A percentile compares a stretch with the other conserved stretches of the same genome.
phyloP scores from a whole-genome alignment of 2,113 vertebrate species.

The Myrmophylax atrothorax region DNA sequence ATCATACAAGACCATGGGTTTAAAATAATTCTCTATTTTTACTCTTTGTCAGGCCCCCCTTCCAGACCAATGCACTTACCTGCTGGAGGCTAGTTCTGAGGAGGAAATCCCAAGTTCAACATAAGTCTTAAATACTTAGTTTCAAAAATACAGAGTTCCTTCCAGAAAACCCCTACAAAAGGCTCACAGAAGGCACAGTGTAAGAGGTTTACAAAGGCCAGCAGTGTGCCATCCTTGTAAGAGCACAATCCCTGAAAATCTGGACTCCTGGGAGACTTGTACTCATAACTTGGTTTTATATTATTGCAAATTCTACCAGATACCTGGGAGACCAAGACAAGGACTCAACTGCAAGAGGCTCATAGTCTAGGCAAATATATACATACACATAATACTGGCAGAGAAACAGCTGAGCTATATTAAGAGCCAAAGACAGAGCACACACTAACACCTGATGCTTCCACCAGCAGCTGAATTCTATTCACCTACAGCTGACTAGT shows the following conservation, averaged over 20 bases:
- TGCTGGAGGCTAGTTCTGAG: background rate
- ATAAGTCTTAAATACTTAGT: background rate
- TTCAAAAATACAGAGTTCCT: background rate
- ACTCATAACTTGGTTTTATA: background rate
- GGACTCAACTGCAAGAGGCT: background rate
- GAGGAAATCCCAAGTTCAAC: background rate
- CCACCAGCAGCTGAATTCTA: background rate
- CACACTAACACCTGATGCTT: background rate
- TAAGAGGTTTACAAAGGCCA: background rate
- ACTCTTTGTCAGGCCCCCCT: background rate
- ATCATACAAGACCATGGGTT: background rate
- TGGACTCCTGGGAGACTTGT: background rate
- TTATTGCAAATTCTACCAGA: background rate
- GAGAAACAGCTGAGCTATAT: background rate
- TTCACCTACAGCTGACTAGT: background rate
- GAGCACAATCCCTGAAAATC: background rate
- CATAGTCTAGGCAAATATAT: background rate
- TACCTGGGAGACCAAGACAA: fast-evolving
- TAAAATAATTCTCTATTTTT: background rate
- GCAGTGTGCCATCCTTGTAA: background rate
- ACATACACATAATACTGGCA: background rate
- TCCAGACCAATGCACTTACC: background rate
- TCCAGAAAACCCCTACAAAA: background rate
- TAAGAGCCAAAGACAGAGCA: background rate
- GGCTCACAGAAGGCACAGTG: background rate